These are phyloP conservation scores for Zele albiditarsus DNA, from an alignment of 2,888 invertebrate genomes.

Conservation along the genomic window DNA sequence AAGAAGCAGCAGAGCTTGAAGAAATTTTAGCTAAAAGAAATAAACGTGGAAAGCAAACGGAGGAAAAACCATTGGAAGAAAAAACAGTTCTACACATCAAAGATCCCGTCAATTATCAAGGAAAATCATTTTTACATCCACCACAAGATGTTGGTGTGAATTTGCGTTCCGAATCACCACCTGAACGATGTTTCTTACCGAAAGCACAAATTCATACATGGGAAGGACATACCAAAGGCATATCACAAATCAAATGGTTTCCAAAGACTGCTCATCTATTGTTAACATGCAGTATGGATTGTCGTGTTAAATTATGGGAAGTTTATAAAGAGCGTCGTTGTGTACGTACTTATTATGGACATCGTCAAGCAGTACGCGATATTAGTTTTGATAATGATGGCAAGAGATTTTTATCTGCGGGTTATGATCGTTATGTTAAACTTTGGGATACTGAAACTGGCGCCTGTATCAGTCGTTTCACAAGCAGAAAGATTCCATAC, in stretches of 20 bases:
- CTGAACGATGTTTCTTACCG: constrained; percentile 96
- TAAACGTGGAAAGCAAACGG: constrained; percentile 88
- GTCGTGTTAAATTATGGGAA: constrained; percentile 98
- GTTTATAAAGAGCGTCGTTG: constrained; percentile 96
- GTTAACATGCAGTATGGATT: constrained; percentile 97
- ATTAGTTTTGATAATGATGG: constrained; percentile 96
- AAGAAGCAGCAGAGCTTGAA: constrained; percentile 94
- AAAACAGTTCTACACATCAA: constrained; percentile 95
- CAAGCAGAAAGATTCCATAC: constrained; percentile 97
- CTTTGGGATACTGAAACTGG: constrained; percentile 99
- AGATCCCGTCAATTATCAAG: constrained; percentile 96
- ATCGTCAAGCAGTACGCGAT: constrained; percentile 96
- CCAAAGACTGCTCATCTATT: constrained; percentile 95
- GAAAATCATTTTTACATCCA: constrained; percentile 93
- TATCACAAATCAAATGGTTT: constrained; percentile 95
- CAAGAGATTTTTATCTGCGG: constrained; percentile 94
- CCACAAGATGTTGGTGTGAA: constrained; percentile 95
- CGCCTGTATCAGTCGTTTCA: constrained; percentile 88
- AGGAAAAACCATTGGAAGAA: constrained; percentile 93
- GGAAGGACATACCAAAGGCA: constrained; percentile 97
- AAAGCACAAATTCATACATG: constrained; percentile 97
- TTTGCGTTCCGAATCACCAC: constrained; percentile 88
- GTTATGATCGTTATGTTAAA: constrained; percentile 98
- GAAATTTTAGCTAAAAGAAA: constrained; percentile 94
- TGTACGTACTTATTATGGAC: constrained; percentile 95